Evolutionary conservation across 2,888 invertebrate genomes (phyloP).

Genomic region (Cerastoderma edule): DNA sequence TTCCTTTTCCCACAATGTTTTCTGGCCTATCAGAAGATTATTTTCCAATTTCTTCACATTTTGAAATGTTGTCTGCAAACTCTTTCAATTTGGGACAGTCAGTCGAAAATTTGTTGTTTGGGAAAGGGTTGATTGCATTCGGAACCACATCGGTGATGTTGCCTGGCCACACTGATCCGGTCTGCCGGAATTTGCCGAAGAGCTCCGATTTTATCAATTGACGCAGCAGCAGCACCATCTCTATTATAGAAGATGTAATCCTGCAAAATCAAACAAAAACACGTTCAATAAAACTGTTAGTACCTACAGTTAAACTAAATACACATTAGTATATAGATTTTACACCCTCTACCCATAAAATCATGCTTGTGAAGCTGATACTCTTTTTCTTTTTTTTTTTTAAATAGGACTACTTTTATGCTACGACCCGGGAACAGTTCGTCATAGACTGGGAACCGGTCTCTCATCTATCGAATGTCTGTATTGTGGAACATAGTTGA

Average conservation of each 20-base stretch:
- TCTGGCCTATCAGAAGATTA: background rate
- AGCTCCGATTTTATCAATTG: background rate
- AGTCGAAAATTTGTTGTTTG: background rate
- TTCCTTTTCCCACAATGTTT: slow-evolving; percentile 10
- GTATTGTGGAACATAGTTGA: no score
- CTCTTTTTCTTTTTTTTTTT: no score
- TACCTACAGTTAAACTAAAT: background rate
- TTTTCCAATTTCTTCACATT: background rate
- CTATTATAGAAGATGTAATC: background rate
- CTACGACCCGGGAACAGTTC: no score
- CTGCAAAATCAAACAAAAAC: background rate
- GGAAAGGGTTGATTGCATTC: no score
- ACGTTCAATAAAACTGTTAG: background rate
- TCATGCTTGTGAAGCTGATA: no score
- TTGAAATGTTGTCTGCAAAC: background rate
- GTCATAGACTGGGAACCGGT: no score
- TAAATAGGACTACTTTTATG: no score
- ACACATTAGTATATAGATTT: no score
- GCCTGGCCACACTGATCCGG: background rate
- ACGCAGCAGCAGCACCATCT: no score
- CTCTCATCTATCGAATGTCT: no score
- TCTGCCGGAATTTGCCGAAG: background rate
- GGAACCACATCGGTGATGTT: background rate
- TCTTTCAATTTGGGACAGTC: background rate
- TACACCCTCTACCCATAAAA: no score